phyloP scores from a whole-genome alignment of 1,140 invertebrate species.

The Drosophila serrata region DNA sequence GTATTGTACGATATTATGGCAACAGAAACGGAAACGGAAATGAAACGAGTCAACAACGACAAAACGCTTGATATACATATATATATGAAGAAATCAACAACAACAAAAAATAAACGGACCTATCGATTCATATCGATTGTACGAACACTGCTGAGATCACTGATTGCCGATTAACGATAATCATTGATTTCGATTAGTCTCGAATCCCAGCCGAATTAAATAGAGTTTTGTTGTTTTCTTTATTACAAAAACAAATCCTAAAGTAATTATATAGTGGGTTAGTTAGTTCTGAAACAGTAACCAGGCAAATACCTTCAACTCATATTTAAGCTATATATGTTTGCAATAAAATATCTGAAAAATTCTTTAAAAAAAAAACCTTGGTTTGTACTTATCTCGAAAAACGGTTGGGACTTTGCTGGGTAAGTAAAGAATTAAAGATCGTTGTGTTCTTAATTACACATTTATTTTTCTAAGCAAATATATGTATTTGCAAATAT shows the following conservation, averaged over 20 bases:
- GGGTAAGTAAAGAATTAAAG: background rate
- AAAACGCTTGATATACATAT: conserved; percentile 55
- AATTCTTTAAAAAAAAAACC: conserved; percentile 50
- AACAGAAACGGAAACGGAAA: conserved; percentile 7
- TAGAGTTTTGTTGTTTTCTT: conserved; percentile 54
- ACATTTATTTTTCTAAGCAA: too few species aligned
- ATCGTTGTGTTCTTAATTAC: background rate
- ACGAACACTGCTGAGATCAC: conserved; percentile 40
- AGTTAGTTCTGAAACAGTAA: conserved; percentile 73
- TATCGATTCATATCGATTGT: conserved; percentile 2
- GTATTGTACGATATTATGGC: conserved; percentile 31
- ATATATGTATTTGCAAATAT: too few species aligned
- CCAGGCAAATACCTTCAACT: conserved; percentile 78
- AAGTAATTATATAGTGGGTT: conserved; percentile 70
- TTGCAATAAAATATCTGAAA: conserved; percentile 81
- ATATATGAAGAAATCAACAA: conserved; percentile 43
- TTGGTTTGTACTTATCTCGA: background rate
- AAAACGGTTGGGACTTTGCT: background rate
- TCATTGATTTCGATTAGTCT: conserved; percentile 28
- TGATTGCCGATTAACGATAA: conserved; percentile 44
- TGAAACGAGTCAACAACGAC: conserved; percentile 65
- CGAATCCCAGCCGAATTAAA: conserved; percentile 31
- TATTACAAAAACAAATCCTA: conserved; percentile 60
- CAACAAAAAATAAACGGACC: conserved; percentile 6
- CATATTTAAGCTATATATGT: conserved; percentile 81